Base-by-base conservation (phyloP, 2,113 vertebrate genomes). In the Cisticola juncidis region DNA sequence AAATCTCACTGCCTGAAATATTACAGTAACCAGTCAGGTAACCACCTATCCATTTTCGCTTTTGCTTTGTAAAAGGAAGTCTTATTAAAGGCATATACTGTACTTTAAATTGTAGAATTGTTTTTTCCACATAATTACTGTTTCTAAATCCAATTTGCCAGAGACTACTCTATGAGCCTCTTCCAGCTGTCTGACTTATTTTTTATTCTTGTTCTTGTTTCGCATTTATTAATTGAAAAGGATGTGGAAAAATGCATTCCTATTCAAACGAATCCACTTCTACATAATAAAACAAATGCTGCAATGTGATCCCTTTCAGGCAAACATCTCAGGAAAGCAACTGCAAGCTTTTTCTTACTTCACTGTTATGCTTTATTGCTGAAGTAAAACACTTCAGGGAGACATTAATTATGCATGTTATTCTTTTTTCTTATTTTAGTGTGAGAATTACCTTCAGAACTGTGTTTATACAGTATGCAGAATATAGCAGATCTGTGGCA, bases 271-370 rank as follows among this genome's bases (percentile, higher is more conserved):
- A 96, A 87, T 94, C 35, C 25, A 5, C 64, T 74, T 95, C 87
- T 91, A 79, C 87, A 83, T 87, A 91, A 94, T 94, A 92, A 95
- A 97, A 95, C 93, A 94, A 96, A 79, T 95, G 86, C 51, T 97
- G 78, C 83, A 97, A 38, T 92, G 78, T 86, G 73, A 90, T 90
- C 38, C 65, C 44, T 66, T 94, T 95, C 73, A 92, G 81, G 60
- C 33, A 95, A 93, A 83, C 16, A 48, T 62, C 93, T 95, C 84
- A 86, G 60, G 64, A 95, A 93, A 86, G 77, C 76, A 94, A 96
- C 81, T 44, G 80, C 80, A 94, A 93, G 81, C 29, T 81, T 90
- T 86, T 93, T 50, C 35, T 92, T 93, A 54, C 45, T 38, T 95
- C 78, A 69, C 47, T 84, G 62, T 47, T 92, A 78, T 73, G 60